phyloP scores from a whole-genome alignment of 2,113 vertebrate species.

The Vireo altiloquus region DNA sequence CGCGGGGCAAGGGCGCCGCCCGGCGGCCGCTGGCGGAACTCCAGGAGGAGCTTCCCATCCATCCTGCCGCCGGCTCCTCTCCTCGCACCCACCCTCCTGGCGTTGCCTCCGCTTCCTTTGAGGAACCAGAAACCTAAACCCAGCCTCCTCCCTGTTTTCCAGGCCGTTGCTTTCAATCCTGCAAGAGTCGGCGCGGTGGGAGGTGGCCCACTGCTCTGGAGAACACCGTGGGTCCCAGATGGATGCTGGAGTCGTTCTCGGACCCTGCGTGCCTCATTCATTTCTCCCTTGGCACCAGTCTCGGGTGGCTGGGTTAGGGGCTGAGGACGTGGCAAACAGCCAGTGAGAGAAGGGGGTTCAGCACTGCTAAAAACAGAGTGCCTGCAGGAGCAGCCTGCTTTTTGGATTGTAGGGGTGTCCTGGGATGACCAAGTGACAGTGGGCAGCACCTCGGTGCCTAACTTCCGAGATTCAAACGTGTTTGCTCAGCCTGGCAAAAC shows the following conservation, averaged over 20 bases:
- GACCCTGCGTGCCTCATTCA: accelerated
- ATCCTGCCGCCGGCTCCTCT: accelerated
- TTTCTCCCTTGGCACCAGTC: not conserved
- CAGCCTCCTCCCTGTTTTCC: not conserved
- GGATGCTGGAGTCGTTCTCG: not conserved
- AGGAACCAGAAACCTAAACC: accelerated
- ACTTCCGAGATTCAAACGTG: not conserved
- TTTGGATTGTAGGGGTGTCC: not conserved
- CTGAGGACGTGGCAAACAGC: not conserved
- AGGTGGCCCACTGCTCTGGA: not conserved
- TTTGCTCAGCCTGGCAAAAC: not conserved
- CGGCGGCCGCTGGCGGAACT: not conserved
- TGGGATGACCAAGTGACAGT: not conserved
- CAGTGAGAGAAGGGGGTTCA: not conserved
- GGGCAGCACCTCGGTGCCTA: not conserved
- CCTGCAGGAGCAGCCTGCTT: not conserved
- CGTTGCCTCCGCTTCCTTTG: not conserved
- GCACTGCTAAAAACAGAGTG: not conserved
- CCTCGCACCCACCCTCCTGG: accelerated
- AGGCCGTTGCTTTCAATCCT: not conserved
- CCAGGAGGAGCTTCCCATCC: not conserved
- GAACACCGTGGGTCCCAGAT: accelerated
- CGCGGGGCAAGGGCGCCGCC: not conserved
- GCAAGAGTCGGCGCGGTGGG: not conserved
- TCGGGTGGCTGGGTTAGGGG: not conserved